A percentile compares a stretch with the other conserved stretches of the same genome.
Conservation (phyloP, 2,888 invertebrate species). For the Phymatocera aterrima region DNA sequence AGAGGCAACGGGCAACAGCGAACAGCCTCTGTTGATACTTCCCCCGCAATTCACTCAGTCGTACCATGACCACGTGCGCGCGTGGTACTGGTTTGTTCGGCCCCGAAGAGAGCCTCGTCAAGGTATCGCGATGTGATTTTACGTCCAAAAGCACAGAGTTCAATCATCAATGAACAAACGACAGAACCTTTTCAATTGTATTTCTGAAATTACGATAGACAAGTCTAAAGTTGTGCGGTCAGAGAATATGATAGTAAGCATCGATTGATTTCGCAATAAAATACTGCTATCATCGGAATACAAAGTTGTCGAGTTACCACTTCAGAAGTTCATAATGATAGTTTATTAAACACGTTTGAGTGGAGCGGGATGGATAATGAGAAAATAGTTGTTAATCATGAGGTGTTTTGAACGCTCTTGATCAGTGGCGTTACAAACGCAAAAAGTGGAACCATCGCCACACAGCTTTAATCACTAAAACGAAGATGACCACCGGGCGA, state of each 20-base stretch:
- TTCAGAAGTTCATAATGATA: constrained; percentile 23
- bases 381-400: constrained; percentile 19
- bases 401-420: constrained; percentile 13
- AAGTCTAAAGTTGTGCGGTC: not conserved
- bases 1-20: constrained; percentile 57
- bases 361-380: constrained; percentile 10
- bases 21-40: constrained; percentile 64
- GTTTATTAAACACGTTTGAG: constrained; percentile 19
- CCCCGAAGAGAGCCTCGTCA: constrained; percentile 4
- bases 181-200: not conserved
- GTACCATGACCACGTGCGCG: constrained; percentile 69
- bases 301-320: not conserved
- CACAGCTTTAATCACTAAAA: not conserved
- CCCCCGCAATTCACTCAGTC: constrained; percentile 68
- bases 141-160: not conserved
- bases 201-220: not conserved
- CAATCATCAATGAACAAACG: not conserved
- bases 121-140: not conserved
- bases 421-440: not conserved
- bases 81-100: constrained; percentile 55
- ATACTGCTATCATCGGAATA: not conserved
- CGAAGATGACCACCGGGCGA: constrained; percentile 32
- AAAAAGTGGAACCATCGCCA: constrained; percentile 1
- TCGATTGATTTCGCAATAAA: not conserved
- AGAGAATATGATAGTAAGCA: not conserved